Evolutionary conservation across 1,140 invertebrate genomes (phyloP), one percentile per base, ranked within the genome.

Genomic region (Macrobrachium nipponense): DNA sequence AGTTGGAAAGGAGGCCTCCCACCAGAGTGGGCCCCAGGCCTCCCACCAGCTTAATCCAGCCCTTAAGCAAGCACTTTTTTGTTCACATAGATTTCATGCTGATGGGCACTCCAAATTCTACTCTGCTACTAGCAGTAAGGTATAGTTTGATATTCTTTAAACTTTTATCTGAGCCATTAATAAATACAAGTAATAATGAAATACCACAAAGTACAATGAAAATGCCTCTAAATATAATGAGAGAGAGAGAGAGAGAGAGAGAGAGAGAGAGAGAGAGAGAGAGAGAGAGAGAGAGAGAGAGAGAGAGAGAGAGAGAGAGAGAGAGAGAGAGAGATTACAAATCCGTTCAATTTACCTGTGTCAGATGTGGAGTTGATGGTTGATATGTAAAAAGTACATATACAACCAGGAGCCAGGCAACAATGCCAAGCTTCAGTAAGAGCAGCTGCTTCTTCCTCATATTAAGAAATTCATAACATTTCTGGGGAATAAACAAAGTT

Each of bases 391-490:
- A 73, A 51, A 86, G 62, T 62, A 72, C 66, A 23, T 86, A 86
- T 10, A 86, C 23, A 15, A 78, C 77, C 43, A 77, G 62, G n/a
- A 80, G 17, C 84, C 84, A 86, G 43, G 58, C 84, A 36, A 80
- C 84, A n/a, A 86, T 62, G 44, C 76, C 75, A 11, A 86, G 36
- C 84, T 86, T 86, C 77, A 86, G 77, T 62, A 86, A 61, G 76
- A 86, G 23, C 27, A 80, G 51, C 58, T 86, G 84, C 70, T 86
- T 86, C 36, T 80, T 86, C 59, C 77, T 78, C 84, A 86, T 86
- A 17, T 15, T 73, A 72, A 23, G 23, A 20, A 20, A 43, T 51
- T 76, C 58, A 51, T 44, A 51, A 76, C 73, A 59, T 20, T 27
- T 70, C 68, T 70, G 36, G 10, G 36, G 68, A 70, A 51, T 51